Base-by-base conservation (phyloP, 2,888 invertebrate genomes). In the Spicauda simplicius region DNA sequence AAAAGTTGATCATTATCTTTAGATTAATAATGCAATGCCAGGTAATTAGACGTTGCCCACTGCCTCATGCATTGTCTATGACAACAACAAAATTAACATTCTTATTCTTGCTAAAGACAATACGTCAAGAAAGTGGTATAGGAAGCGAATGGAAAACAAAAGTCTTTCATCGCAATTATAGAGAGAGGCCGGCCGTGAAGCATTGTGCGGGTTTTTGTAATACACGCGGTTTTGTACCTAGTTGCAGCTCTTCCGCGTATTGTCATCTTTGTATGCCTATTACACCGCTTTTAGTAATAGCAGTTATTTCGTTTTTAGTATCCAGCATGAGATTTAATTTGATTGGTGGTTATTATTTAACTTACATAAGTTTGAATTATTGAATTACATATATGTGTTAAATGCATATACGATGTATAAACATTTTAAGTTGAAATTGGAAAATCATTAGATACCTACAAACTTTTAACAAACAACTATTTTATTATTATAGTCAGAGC, bases 71-170 rank as follows among this genome's bases (percentile, higher is more conserved):
- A 64, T 64, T 64, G 56, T 50, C 11, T 56, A 19, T 18, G 50
- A 16, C 52, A 62, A 56, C 30, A 16, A 61, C 55, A 67, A 50
- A 66, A 67, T 67, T 60, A 61, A 55, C 56, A 56, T 62, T 67
- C 50, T 62, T 52, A 62, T 37, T 53, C 37, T 33, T 6, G 18
- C 52, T 61, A 41, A 56, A 63, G 20, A 61, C 54, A 67, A 61
- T 56, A 59, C 52, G 50, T 52, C 55, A 74, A 72, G 76, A 75
- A 74, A 73, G 71, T 78, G 85, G 55, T 50, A 56, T 61, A 67
- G 87, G 87, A 90, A 90, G 86, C 80, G 72, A 77, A 84, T 84
- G 83, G 86, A 90, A 91, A 90, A 89, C 82, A 90, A 90, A 90
- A 90, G 87, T 88, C 74, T 77, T 78, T 80, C 74, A 74, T 78